Evolutionary conservation across 1,140 invertebrate species (phyloP), one percentile per base, ranked within the genome.

Genomic region (Sesamia nonagrioides): DNA sequence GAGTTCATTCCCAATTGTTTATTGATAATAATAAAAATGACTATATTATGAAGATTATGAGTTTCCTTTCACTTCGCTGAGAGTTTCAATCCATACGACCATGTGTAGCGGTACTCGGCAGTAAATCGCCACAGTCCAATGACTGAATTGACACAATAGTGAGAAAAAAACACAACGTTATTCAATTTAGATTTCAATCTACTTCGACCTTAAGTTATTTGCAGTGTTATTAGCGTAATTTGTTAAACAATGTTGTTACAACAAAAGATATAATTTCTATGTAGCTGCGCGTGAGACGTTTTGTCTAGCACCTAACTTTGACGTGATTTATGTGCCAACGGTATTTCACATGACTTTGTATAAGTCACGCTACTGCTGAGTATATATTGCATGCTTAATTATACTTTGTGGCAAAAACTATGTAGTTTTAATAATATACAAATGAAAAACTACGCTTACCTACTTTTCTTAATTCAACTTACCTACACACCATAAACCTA

Each of bases 141-240:
- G 78, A 84, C 84, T 87, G 83, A 85, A 84, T 86, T 85, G 77
- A 75, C 78, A 89, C 87, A 91, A 89, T 89, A 86, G 87, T 91
- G 90, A 84, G 90, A 91, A 90, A 84, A 68, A 78, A 84, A 82
- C 63, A 74, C 21, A 78, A 79, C 73, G 52, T 83, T 82, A 84
- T 85, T 84, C 79, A 83, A 88, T 88, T 85, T 86, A 87, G 88
- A 87, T 89, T 83, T 76, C 71, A 82, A 91, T 90, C 88, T 83
- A 58, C 79, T 60, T 79, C 78, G 87, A 76, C 84, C 84, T 89
- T 84, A 85, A 73, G 85, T 82, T 85, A 77, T 88, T 84, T 89
- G 72, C 85, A 79, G 77, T 80, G 78, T 86, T 86, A 88, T 90
- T 90, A 89, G 80, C 73, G 81, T 85, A 78, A 88, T 90, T 88